phyloP scores from a whole-genome alignment of 2,113 vertebrate genomes.

The Atractosteus spatula region DNA sequence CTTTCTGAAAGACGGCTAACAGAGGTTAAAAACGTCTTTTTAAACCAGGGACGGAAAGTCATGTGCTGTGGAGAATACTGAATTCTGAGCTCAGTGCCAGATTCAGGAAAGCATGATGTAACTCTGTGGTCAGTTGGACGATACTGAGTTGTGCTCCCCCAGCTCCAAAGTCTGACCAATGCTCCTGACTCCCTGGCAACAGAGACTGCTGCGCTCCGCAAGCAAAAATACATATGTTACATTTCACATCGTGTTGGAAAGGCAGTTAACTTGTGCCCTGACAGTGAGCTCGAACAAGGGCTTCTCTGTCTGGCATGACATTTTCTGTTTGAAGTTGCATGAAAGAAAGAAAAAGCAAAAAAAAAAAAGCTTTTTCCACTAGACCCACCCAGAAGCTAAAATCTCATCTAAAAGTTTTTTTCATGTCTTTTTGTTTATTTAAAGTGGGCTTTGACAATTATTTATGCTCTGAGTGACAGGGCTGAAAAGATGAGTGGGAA shows the following conservation, averaged over 20 bases:
- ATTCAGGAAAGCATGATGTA: neutral
- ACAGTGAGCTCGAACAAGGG: slow-evolving; percentile 48
- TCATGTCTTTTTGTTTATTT: neutral
- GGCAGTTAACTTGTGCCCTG: slow-evolving; percentile 35
- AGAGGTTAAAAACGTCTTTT: neutral
- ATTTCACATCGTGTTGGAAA: slow-evolving; percentile 53
- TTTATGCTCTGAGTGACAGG: neutral
- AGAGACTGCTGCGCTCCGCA: slow-evolving; percentile 40
- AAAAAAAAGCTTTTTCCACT: neutral
- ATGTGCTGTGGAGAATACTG: neutral
- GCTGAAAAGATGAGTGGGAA: neutral
- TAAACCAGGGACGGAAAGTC: neutral
- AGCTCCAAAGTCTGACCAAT: slow-evolving; percentile 42
- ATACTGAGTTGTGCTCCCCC: neutral
- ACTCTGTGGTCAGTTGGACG: neutral
- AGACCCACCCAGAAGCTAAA: slow-evolving; percentile 34
- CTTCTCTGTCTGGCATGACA: slow-evolving; percentile 51
- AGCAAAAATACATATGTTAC: slow-evolving; percentile 64
- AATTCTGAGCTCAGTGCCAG: neutral
- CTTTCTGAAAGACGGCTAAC: slow-evolving; percentile 22
- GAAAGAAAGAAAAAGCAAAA: slow-evolving; percentile 35
- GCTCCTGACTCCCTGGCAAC: slow-evolving; percentile 48
- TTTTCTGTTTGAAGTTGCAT: slow-evolving; percentile 43
- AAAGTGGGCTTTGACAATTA: neutral
- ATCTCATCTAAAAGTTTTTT: neutral